Base-by-base conservation (phyloP, 1,140 invertebrate genomes). In the Trichonephila inaurata region DNA sequence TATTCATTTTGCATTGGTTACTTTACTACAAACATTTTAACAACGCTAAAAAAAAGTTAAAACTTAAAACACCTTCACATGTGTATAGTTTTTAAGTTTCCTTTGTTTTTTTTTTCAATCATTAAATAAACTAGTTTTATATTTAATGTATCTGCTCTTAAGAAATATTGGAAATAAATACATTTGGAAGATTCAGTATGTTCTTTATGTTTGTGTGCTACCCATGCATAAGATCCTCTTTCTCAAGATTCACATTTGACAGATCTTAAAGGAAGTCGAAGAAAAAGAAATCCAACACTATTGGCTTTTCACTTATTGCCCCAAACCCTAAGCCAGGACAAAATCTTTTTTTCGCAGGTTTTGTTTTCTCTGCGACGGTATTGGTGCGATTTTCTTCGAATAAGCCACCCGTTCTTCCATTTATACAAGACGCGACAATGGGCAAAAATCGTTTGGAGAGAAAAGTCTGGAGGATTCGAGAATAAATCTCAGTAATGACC, bases 401-500 rank as follows among this genome's bases (percentile, higher is more conserved):
- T 89, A 69, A 89, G 61, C 61, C 62, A 69, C 64, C 64, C 40
- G n/a, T 58, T 62, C 33, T 69, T 44, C 64, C 62, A 69, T 86
- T 86, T 86, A 86, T 21, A 86, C 18, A 19, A 72, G 62, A 19
- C 33, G 62, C 64, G 87, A 89, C 87, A 89, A 89, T 89, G 62
- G 87, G 33, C 82, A 89, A 21, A 89, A 69, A 69, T 44, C 87
- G 62, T 69, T 89, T 89, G n/a, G 64, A 8, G 60, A 21, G 62
- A 72, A 62, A 89, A 69, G 87, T 89, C 62, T 33, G 7, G 64
- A 89, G 44, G 64, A 89, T 89, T 69, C 87, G 33, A 62, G 87
- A 89, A 89, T 89, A 89, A 89, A 89, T 89, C 87, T 89, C 28
- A 40, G 87, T 89, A 89, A 89, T 89, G 87, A 58, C 87, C 64